phyloP scores from a whole-genome alignment of 2,797 vertebrate species.

The Synanceia verrucosa region DNA sequence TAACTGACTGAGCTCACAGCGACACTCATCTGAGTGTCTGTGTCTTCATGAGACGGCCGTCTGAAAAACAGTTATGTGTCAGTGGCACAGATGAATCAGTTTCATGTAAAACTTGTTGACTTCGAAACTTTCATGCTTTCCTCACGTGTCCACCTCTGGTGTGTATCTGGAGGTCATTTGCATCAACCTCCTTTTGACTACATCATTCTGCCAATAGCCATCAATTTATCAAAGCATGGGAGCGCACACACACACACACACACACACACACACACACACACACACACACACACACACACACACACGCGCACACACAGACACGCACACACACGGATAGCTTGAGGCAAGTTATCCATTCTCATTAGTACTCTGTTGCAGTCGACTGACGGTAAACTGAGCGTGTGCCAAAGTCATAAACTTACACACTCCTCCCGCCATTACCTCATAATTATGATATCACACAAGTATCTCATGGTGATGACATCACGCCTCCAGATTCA shows the following conservation, averaged over 20 bases:
- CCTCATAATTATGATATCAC: slow-evolving; percentile 82
- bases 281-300: slow-evolving; percentile 10
- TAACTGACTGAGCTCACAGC: slow-evolving; percentile 20
- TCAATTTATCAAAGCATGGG: slow-evolving; percentile 58
- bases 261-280: slow-evolving; percentile 4
- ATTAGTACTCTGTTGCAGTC: slow-evolving; percentile 76
- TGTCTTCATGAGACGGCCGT: slow-evolving; percentile 19
- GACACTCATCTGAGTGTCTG: slow-evolving; percentile 38
- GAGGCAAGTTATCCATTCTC: slow-evolving; percentile 76
- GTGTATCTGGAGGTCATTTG: slow-evolving; percentile 51
- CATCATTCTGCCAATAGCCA: slow-evolving; percentile 53
- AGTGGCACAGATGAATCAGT: slow-evolving; percentile 53
- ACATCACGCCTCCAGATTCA: slow-evolving; percentile 77
- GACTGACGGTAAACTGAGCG: slow-evolving; percentile 69
- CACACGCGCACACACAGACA: slow-evolving; percentile 23
- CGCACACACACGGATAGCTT: slow-evolving; percentile 54
- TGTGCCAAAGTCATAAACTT: slow-evolving; percentile 81
- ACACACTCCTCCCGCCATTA: slow-evolving; percentile 76
- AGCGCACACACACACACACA: slow-evolving; percentile 15
- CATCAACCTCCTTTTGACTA: slow-evolving; percentile 26
- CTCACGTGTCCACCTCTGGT: slow-evolving; percentile 24
- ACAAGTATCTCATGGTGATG: slow-evolving; percentile 79
- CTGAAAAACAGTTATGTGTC: slow-evolving; percentile 42
- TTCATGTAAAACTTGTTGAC: slow-evolving; percentile 18
- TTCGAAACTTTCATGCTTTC: slow-evolving; percentile 24